Percentiles rank a stretch among this genome's conserved stretches.
Conservation (phyloP, 2,797 vertebrate genomes). For the Typhlichthys eigenmanni region DNA sequence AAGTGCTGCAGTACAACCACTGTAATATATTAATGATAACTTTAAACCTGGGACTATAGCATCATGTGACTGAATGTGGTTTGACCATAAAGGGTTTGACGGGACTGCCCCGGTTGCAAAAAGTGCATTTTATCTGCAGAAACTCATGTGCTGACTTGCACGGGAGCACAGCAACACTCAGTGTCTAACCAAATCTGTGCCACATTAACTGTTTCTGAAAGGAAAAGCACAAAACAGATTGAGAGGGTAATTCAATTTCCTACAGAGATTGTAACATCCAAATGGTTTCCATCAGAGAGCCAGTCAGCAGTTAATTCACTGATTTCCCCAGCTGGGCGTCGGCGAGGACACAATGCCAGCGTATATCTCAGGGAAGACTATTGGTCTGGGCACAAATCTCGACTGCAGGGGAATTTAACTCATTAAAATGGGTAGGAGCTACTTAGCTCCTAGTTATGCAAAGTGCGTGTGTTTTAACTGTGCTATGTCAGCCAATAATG, state of each 20-base stretch:
- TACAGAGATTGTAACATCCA: conserved; percentile 52
- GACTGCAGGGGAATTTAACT: conserved; percentile 10
- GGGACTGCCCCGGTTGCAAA: conserved; percentile 37
- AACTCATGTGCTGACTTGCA: neutral
- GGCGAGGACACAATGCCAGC: conserved; percentile 63
- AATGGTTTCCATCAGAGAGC: conserved; percentile 63
- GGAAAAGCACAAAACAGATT: conserved; percentile 44
- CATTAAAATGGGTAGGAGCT: conserved; percentile 4
- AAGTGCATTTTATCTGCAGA: neutral
- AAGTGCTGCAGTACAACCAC: conserved; percentile 14
- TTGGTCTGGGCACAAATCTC: conserved; percentile 27
- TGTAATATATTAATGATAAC: conserved; percentile 11
- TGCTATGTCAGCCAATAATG: neutral
- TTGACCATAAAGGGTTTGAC: conserved; percentile 39
- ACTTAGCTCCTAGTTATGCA: conserved; percentile 5
- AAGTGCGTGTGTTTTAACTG: neutral
- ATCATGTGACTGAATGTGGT: conserved; percentile 41
- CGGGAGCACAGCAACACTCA: conserved; percentile 9
- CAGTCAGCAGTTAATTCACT: conserved; percentile 64
- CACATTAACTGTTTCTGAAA: neutral
- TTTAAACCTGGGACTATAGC: conserved; percentile 27
- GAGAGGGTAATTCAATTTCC: conserved; percentile 67
- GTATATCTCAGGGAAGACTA: conserved; percentile 14
- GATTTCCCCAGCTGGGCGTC: conserved; percentile 67
- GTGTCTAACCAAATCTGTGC: conserved; percentile 5